These are phyloP conservation scores for Pseudomugil gertrudae DNA, from an alignment of 2,797 vertebrate genomes.

Conservation along the genomic window DNA sequence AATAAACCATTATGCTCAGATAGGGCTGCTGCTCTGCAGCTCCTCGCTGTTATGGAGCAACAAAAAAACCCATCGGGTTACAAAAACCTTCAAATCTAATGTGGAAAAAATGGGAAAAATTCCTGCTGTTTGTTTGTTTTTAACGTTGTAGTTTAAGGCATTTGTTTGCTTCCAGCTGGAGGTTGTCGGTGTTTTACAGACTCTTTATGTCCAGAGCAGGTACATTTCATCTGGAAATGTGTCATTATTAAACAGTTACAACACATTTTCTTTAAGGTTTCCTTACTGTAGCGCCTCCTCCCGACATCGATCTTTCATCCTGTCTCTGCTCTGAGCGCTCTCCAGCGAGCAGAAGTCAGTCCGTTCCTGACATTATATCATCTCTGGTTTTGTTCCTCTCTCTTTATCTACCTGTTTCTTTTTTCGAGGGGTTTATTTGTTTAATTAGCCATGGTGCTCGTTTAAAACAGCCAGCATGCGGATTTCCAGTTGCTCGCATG, in stretches of 20 bases:
- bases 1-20: slow-evolving; percentile 66
- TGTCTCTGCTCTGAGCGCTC: no score
- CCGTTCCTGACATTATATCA: no score
- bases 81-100: neutral
- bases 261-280: neutral
- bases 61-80: neutral
- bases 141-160: neutral
- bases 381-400: no score
- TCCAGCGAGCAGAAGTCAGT: no score
- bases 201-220: neutral
- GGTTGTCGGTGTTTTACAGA: neutral
- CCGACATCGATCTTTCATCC: no score
- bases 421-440: no score
- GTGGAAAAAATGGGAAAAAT: neutral
- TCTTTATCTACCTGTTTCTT: no score
- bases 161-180: neutral
- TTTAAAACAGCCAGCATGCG: no score
- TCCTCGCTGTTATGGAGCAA: slow-evolving; percentile 20
- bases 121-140: neutral
- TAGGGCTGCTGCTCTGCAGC: slow-evolving; percentile 34
- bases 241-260: neutral
- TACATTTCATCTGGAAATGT: neutral
- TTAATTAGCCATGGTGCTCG: no score
- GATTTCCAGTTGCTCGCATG: no score
- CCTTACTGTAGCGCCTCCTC: no score